phyloP scores from a whole-genome alignment of 2,113 vertebrate species.

The Thamnophis sirtalis region DNA sequence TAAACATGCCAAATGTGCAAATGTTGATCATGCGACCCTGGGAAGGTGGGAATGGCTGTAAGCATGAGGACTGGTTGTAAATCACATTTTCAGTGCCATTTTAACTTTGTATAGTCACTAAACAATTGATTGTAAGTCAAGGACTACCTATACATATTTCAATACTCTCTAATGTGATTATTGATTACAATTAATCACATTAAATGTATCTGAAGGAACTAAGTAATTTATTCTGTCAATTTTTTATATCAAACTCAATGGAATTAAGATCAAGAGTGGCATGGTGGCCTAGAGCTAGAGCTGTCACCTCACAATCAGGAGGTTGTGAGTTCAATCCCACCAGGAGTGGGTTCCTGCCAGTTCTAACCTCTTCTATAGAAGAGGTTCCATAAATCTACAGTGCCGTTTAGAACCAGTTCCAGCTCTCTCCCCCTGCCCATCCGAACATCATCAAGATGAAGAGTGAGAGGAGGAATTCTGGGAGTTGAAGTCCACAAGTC shows the following conservation, averaged over 20 bases:
- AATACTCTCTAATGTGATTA: neutral
- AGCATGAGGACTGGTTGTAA: neutral
- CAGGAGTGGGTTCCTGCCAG: no score
- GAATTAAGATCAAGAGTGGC: neutral
- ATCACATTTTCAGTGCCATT: neutral
- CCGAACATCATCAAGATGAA: no score
- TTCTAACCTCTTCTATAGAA: no score
- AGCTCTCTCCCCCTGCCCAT: no score
- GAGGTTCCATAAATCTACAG: no score
- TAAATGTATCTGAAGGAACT: neutral
- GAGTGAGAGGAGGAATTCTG: no score
- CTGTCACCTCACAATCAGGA: neutral
- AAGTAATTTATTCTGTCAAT: neutral
- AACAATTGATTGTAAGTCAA: neutral
- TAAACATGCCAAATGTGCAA: neutral
- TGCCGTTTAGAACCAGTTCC: no score
- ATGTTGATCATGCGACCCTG: neutral
- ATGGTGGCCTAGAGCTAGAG: neutral
- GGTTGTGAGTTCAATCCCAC: neutral
- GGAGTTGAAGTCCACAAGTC: no score
- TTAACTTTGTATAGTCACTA: neutral
- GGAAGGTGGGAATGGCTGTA: neutral
- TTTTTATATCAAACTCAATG: neutral
- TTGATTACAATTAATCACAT: neutral
- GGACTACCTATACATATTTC: neutral